A percentile compares a stretch with the other conserved stretches of the same genome.
phyloP scores from a whole-genome alignment of 2,797 vertebrate species.

The Rallus crepitans region DNA sequence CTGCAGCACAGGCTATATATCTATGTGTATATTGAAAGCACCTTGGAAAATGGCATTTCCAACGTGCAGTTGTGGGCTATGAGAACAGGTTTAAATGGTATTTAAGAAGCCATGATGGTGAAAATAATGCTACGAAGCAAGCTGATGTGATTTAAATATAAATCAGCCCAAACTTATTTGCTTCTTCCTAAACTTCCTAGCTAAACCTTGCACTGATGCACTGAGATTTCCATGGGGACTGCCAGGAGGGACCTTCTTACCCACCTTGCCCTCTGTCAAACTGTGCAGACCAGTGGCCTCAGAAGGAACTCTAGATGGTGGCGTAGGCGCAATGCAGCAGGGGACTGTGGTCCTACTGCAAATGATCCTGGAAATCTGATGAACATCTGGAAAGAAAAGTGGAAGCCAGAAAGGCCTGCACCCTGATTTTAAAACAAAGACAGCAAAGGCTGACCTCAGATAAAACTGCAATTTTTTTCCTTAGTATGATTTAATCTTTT shows the following conservation, averaged over 20 bases:
- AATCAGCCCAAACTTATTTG: neutral
- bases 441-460: neutral
- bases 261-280: neutral
- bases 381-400: neutral
- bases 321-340: neutral
- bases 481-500: neutral
- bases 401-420: neutral
- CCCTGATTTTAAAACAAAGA: neutral
- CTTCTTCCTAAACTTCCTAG: neutral
- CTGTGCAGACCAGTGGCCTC: neutral
- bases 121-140: neutral
- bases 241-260: neutral
- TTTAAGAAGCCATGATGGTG: neutral
- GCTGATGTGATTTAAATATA: neutral
- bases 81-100: neutral
- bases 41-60: constrained; percentile 1
- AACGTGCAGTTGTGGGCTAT: neutral
- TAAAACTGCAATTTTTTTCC: neutral
- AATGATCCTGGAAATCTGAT: neutral
- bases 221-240: neutral
- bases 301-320: neutral
- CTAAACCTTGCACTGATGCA: neutral
- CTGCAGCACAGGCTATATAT: constrained; percentile 3
- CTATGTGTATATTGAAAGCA: neutral
- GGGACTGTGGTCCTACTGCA: neutral